Percentiles rank a stretch among this genome's conserved stretches.
Conservation (phyloP, 1,140 invertebrate species). For the Temnothorax nylanderi region DNA sequence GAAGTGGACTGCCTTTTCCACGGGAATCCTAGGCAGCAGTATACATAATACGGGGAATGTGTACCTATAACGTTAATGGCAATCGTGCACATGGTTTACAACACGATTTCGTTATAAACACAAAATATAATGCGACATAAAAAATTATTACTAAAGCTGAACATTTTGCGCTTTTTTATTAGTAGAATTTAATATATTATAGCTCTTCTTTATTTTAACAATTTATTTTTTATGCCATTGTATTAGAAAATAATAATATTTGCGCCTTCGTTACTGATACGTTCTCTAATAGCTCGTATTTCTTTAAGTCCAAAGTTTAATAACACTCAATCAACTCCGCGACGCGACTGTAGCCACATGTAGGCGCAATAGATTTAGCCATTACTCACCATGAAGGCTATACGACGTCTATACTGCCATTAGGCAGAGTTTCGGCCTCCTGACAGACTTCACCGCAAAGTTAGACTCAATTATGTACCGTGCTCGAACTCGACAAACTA, state of each 20-base stretch:
- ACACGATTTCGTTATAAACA: neutral
- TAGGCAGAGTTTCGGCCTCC: slow-evolving; percentile 34
- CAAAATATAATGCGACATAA: neutral
- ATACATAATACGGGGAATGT: neutral
- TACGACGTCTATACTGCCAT: slow-evolving; percentile 38
- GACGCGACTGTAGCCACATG: slow-evolving; percentile 1
- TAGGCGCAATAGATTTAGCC: slow-evolving; percentile 47
- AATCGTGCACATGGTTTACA: neutral
- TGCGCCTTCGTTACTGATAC: neutral
- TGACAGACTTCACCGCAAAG: slow-evolving; percentile 51
- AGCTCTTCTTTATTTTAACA: neutral
- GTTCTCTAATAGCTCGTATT: slow-evolving; percentile 1
- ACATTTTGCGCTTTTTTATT: neutral
- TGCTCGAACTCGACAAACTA: slow-evolving; percentile 67
- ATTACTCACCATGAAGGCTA: slow-evolving; percentile 51
- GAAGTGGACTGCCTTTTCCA: neutral
- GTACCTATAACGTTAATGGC: neutral
- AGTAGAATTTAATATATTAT: neutral
- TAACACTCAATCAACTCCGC: neutral
- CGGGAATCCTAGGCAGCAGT: neutral
- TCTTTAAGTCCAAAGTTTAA: slow-evolving; percentile 1
- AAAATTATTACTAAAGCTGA: neutral
- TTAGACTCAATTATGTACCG: slow-evolving; percentile 59
- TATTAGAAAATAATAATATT: neutral
- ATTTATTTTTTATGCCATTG: neutral